A percentile compares a stretch with the other conserved stretches of the same genome.
Conservation (phyloP, 64 coral and sea anemone genomes). For the Pachyseris speciosa region DNA sequence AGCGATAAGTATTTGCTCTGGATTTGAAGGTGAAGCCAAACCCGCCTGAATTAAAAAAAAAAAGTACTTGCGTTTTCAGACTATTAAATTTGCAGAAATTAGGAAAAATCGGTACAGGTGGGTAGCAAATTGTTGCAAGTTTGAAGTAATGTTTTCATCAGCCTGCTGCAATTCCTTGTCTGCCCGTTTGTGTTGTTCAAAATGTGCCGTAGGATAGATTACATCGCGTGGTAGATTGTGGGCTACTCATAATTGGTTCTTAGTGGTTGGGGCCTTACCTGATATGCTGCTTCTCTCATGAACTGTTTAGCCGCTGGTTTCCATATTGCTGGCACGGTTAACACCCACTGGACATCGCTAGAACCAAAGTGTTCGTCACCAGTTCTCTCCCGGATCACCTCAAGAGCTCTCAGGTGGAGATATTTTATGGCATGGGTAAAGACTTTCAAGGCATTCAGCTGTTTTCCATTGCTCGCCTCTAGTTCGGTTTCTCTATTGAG, state of each 20-base stretch:
- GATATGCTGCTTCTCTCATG: not conserved
- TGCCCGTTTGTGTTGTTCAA: too few relatives aligned
- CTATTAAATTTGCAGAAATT: too few relatives aligned
- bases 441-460: not conserved
- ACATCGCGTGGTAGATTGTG: too few relatives aligned
- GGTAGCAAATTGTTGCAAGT: too few relatives aligned
- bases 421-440: not conserved
- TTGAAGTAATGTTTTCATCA: too few relatives aligned
- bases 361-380: not conserved
- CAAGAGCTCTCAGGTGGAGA: not conserved
- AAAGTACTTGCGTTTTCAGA: too few relatives aligned
- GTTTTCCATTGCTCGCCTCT: not conserved
- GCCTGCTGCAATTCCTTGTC: too few relatives aligned
- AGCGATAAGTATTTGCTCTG: conserved; percentile 2
- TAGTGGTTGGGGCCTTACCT: too few relatives aligned
- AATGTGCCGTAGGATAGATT: too few relatives aligned
- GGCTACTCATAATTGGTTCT: too few relatives aligned
- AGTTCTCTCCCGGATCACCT: conserved; percentile 13
- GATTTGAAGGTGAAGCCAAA: not conserved
- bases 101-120: too few relatives aligned
- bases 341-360: not conserved
- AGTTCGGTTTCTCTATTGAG: not conserved
- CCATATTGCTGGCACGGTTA: conserved; percentile 11
- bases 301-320: conserved; percentile 2
- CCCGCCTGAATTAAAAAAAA: not conserved